Percentiles rank a stretch among this genome's conserved stretches.
Evolutionary conservation across 2,113 vertebrate genomes (phyloP).

Genomic region (Hipposideros armiger): DNA sequence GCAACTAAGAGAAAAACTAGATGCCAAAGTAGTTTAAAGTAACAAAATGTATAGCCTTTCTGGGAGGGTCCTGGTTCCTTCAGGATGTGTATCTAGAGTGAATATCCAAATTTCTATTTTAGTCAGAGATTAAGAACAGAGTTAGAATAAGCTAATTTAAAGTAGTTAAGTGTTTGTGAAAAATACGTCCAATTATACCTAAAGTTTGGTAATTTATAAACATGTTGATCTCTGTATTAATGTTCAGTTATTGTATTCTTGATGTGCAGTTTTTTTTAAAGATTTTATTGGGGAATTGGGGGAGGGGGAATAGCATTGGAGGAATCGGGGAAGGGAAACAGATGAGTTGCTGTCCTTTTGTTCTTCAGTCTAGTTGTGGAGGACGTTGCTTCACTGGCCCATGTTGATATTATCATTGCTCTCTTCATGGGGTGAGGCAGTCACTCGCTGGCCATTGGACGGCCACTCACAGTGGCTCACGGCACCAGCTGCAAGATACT

Average conservation of each 20-base stretch:
- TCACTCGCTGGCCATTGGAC: no score
- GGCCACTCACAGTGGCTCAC: no score
- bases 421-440: no score
- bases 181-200: background rate
- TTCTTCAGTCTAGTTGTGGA: no score
- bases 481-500: no score
- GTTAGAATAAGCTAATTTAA: conserved; percentile 38
- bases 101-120: background rate
- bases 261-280: background rate
- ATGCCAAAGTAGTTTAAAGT: background rate
- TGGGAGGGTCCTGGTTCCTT: background rate
- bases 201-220: conserved; percentile 40
- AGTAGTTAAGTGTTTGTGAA: background rate
- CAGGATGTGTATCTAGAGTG: background rate
- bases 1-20: background rate
- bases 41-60: background rate
- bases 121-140: background rate
- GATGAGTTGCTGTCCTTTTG: no score
- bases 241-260: conserved; percentile 40
- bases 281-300: no score
- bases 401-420: no score
- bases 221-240: background rate
- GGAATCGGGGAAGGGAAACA: no score
- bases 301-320: no score
- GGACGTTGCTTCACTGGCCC: no score